Evolutionary conservation across 1,140 invertebrate genomes (phyloP), one percentile per base, ranked within the genome.

Genomic region (Solenopsis fugax): DNA sequence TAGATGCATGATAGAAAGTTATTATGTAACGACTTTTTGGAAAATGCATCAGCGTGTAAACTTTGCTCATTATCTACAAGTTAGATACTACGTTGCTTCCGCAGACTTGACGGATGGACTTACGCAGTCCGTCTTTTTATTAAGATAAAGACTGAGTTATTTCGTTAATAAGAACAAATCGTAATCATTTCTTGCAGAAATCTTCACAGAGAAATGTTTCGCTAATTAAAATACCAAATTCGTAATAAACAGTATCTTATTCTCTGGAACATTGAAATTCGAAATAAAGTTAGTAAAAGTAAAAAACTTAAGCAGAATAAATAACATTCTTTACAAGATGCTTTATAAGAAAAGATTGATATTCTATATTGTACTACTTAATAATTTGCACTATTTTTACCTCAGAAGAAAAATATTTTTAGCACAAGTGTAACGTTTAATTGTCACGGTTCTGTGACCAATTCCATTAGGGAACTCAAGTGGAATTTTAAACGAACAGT

Each of bases 1-100:
- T 37, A 37, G 48, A 56, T 45, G 37, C 37, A 37, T 41, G 52
- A 73, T 48, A 2, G 13, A 73, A 73, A 60, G n/a, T 60, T 41
- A 34, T 72, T 58, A 58, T 34, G 12, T 16, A 16, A 82, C 52
- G 41, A 34, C n/a, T 64, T 21, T 45, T 54, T 85, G 41, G 16
- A 65, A 48, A 60, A 29, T 72, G n/a, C 48, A 37, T 71, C 24
- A 54, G 48, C 18, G 24, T 12, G 21, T 4, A 13, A 81, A 81
- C 64, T 86, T 85, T 80, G 34, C 48, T 81, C 50, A 48, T 69
- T 60, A 69, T 69, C 62, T 24, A n/a, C 10, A 12, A 58, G 21
- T 69, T 45, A 67, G 24, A 13, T 13, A 16, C 2, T 29, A 24
- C 58, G 3, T 54, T 45, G 18, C 37, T 0, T 62, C 10, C 13